A percentile compares a stretch with the other conserved stretches of the same genome.
phyloP scores from a whole-genome alignment of 2,797 vertebrate genomes.

The Glossophaga mutica region DNA sequence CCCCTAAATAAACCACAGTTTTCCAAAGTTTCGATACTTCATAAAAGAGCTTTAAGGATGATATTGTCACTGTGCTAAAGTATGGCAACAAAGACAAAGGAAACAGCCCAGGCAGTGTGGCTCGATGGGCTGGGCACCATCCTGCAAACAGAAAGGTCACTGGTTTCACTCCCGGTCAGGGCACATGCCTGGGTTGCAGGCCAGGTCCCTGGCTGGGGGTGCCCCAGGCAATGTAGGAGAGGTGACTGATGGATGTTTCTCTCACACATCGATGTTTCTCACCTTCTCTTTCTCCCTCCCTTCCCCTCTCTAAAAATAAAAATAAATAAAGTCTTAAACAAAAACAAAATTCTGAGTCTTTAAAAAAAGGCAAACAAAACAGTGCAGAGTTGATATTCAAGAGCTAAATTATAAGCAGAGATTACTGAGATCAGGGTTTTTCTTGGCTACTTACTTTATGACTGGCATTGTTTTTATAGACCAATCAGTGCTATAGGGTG shows the following conservation, averaged over 20 bases:
- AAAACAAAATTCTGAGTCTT: no score
- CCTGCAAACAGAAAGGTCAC: no score
- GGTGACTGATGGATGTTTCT: no score
- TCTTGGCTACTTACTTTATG: background rate
- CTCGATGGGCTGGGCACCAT: no score
- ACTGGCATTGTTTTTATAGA: background rate
- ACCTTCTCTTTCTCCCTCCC: no score
- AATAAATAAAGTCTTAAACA: no score
- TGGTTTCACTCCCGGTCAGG: no score
- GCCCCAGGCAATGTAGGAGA: no score
- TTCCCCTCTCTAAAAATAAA: no score
- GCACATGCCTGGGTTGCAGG: no score
- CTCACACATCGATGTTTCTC: no score
- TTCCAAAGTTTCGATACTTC: background rate
- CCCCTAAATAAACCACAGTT: background rate
- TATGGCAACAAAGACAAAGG: background rate
- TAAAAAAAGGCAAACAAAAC: conserved; percentile 21
- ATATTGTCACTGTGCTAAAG: background rate
- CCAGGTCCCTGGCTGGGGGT: no score
- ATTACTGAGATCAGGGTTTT: background rate
- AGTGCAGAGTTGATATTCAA: background rate
- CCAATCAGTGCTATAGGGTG: background rate
- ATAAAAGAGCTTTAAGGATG: background rate
- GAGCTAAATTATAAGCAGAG: background rate
- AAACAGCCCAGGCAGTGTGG: background rate